A percentile compares a stretch with the other conserved stretches of the same genome.
phyloP scores from a whole-genome alignment of 2,797 vertebrate species.

The Peromyscus nudipes region DNA sequence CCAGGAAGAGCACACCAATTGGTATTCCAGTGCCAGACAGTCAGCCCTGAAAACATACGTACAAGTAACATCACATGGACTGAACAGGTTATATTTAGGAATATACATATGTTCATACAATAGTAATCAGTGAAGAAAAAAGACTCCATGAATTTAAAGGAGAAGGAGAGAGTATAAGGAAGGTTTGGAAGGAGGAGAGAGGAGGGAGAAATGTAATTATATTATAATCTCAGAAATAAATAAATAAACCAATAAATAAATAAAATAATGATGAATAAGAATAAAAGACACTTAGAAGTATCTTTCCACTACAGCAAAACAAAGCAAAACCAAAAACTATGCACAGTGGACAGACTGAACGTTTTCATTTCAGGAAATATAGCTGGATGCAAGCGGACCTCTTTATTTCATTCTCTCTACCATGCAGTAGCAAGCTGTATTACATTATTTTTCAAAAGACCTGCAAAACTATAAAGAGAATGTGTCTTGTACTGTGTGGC shows the following conservation, averaged over 20 bases:
- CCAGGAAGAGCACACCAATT: not conserved
- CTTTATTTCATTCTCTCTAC: slow-evolving; percentile 69
- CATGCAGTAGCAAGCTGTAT: slow-evolving; percentile 48
- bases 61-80: not conserved
- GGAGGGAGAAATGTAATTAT: not conserved
- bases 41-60: not conserved
- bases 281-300: not conserved
- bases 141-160: not conserved
- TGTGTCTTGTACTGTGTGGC: not conserved
- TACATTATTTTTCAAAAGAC: slow-evolving; percentile 55
- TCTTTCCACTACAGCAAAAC: not conserved
- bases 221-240: not conserved
- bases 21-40: not conserved
- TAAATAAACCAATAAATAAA: too few species aligned
- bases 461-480: slow-evolving; percentile 78
- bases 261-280: not conserved
- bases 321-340: not conserved
- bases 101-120: not conserved
- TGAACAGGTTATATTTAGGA: not conserved
- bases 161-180: not conserved
- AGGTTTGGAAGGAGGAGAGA: not conserved
- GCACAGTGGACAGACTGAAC: not conserved
- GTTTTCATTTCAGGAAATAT: slow-evolving; percentile 37
- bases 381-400: slow-evolving; percentile 50
- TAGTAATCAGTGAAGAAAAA: not conserved